Percentiles rank a stretch among this genome's conserved stretches.
Evolutionary conservation across 1,140 invertebrate species (phyloP).

Genomic region (Aphaenogaster ashmeadi): DNA sequence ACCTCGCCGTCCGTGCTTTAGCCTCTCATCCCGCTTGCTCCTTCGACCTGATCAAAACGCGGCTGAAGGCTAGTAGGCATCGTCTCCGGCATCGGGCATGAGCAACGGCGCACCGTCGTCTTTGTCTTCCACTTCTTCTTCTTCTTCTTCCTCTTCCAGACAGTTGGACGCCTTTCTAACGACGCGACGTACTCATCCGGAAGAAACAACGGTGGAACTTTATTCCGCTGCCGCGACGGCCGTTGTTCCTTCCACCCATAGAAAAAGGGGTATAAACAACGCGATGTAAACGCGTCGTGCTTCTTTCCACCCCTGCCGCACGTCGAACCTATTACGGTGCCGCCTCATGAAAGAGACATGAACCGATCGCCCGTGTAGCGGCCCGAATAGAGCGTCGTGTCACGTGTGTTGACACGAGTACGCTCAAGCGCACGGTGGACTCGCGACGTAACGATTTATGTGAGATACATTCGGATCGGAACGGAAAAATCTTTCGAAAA

Average conservation of each 20-base stretch:
- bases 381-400: conserved; percentile 68
- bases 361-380: conserved; percentile 70
- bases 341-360: conserved; percentile 79
- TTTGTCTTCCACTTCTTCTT: conserved; percentile 66
- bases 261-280: conserved; percentile 73
- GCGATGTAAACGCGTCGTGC: conserved; percentile 73
- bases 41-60: conserved; percentile 78
- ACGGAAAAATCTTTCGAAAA: conserved; percentile 15
- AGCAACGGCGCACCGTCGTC: conserved; percentile 62
- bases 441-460: conserved; percentile 72
- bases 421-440: conserved; percentile 64
- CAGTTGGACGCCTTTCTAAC: conserved; percentile 81
- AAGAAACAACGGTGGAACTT: conserved; percentile 79
- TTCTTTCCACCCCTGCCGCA: conserved; percentile 72
- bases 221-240: conserved; percentile 69
- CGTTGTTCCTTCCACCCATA: conserved; percentile 52
- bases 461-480: conserved; percentile 28
- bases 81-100: conserved; percentile 68
- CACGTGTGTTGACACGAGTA: conserved; percentile 77
- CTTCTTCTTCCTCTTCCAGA: conserved; percentile 76
- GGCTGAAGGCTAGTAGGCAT: conserved; percentile 76
- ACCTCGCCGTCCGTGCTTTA: conserved; percentile 74
- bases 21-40: conserved; percentile 75
- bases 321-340: conserved; percentile 77
- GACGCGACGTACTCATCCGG: conserved; percentile 79